Base-by-base conservation (phyloP, 2,797 vertebrate species). In the Aeoliscus strigatus region DNA sequence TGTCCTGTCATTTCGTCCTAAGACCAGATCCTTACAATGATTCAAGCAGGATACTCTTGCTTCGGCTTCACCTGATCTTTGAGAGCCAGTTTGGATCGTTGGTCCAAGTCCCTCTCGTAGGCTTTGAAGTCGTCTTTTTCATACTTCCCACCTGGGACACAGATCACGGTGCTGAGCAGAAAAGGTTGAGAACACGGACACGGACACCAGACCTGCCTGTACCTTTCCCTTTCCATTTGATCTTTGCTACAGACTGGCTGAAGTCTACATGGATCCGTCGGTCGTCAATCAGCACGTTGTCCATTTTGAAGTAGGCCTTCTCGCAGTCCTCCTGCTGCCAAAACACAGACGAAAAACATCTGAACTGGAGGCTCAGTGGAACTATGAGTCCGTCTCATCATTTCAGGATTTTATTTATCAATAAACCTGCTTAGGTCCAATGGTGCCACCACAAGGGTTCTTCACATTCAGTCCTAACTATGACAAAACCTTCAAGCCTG, bases 251-350 rank as follows among this genome's bases (percentile, higher is more conserved):
- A 1, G 96, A 98, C 79, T 98, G 96, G 79, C 96, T 99, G 76
- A 99, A 98, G 86, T 98, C 96, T 26, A 99, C 96, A 0, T 99
- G 95, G 63, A 98, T 97, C 28, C 94, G 85, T 3, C 96, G 86
- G 66, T 99, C 96, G 45, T 99, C 96, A 39, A 98, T 98, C 45
- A 99, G 88, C 11, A 99, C 96, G 0, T 99, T 99, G 83, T 98
- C 96, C 96, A 99, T 99, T 78, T 97, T 97, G 71, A 98, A 97
- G 72, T 91, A 99, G 0, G 96, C 96, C 80, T 97, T 97, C 75
- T 97, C 96, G 79, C 96, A 98, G 57, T 99, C 94, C 75, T 98
- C 94, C 62, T 96, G 90, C 96, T 98, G 75, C 4, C 55, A 24
- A 43, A 24, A 55, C 0, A 25, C 3, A 44, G 2, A 2, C 12